Conservation (phyloP, 30 jellyfish, hydroid and myxozoan species). For the Rhopilema esculentum region DNA sequence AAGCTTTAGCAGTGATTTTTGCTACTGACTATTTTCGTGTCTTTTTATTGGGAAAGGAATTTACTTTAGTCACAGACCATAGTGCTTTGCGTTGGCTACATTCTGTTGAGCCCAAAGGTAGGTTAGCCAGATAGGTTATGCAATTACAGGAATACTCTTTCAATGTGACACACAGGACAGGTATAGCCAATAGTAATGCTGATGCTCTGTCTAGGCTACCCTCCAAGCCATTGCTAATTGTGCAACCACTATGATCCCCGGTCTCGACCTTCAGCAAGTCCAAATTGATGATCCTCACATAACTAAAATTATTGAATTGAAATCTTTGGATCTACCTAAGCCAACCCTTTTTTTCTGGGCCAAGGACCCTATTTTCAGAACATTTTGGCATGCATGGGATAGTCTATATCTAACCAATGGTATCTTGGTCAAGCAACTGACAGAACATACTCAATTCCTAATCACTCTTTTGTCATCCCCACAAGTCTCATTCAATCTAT, state of each 20-base stretch:
- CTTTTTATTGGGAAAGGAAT: conserved; percentile 49
- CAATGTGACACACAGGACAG: conserved; percentile 32
- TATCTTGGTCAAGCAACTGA: conserved; percentile 24
- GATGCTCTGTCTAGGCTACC: conserved; percentile 67
- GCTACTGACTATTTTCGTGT: conserved; percentile 45
- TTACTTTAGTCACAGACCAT: conserved; percentile 63
- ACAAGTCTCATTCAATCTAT: conserved; percentile 7
- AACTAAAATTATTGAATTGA: conserved; percentile 4
- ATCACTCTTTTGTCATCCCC: conserved; percentile 27
- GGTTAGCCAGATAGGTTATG: conserved; percentile 65
- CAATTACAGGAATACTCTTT: conserved; percentile 31
- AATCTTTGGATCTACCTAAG: conserved; percentile 9
- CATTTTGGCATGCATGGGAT: conserved; percentile 58
- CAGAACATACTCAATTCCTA: conserved; percentile 8
- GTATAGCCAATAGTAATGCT: conserved; percentile 57
- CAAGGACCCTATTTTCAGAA: conserved; percentile 21
- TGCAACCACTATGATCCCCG: conserved; percentile 30
- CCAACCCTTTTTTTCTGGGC: conserved; percentile 53
- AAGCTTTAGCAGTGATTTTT: conserved; percentile 52
- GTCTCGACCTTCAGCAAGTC: conserved; percentile 11
- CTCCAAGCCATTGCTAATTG: conserved; percentile 4
- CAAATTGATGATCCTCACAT: conserved; percentile 16
- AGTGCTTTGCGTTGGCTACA: conserved; percentile 60
- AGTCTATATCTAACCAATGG: conserved; percentile 30
- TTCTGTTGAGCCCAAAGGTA: conserved; percentile 43